A percentile compares a stretch with the other conserved stretches of the same genome.
These are phyloP conservation scores for Galaxias olidus DNA, from an alignment of 2,797 vertebrate species.

Conservation along the genomic window DNA sequence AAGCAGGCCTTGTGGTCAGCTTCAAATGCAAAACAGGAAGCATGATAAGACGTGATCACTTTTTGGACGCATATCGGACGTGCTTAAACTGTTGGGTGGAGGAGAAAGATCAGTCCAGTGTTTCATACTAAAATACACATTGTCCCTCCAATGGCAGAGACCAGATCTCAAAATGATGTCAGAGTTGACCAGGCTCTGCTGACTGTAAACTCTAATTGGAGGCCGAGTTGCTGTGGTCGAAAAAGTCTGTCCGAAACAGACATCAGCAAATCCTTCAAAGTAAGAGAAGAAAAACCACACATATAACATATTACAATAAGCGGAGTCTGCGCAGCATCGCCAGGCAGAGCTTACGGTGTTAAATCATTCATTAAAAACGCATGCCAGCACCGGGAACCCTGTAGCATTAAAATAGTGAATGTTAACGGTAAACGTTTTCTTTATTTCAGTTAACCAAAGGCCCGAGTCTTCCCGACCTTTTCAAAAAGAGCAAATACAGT, in stretches of 20 bases:
- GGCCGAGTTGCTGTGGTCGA: conserved; percentile 61
- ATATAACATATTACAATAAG: no score
- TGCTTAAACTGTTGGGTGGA: neutral
- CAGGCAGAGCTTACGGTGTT: no score
- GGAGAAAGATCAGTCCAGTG: neutral
- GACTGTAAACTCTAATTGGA: conserved; percentile 52
- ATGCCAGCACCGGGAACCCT: no score
- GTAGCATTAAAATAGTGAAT: neutral
- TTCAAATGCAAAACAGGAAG: neutral
- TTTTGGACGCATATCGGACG: neutral
- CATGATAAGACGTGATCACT: conserved; percentile 1
- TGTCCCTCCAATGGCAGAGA: conserved; percentile 67
- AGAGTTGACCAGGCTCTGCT: conserved; percentile 67
- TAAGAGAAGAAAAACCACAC: conserved; percentile 42
- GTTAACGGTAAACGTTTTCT: conserved; percentile 38
- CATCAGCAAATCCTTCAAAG: conserved; percentile 74
- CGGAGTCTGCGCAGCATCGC: no score
- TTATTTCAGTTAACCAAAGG: conserved; percentile 70
- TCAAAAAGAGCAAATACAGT: conserved; percentile 60
- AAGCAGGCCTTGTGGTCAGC: neutral
- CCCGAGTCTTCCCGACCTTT: conserved; percentile 76
- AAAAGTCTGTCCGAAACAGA: conserved; percentile 87
- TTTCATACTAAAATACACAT: neutral
- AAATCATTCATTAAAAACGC: no score
- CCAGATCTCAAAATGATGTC: conserved; percentile 89